Percentiles rank a stretch among this genome's conserved stretches.
These are phyloP conservation scores for Oceanites oceanicus DNA, from an alignment of 2,113 vertebrate genomes.

Conservation along the genomic window DNA sequence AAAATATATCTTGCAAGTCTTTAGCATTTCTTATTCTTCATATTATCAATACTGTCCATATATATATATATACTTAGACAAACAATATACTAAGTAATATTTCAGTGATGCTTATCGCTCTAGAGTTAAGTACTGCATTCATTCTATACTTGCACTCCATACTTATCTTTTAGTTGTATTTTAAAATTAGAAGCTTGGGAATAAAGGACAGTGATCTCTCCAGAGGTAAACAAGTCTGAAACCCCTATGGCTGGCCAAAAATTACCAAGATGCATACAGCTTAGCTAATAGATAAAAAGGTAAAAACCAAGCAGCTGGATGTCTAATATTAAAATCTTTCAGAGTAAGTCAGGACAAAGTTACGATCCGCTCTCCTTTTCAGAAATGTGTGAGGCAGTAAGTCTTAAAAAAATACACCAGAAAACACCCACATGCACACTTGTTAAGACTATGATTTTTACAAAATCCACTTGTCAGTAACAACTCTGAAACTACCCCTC, in stretches of 20 bases:
- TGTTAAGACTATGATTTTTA: neutral
- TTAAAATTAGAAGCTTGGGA: neutral
- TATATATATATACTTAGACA: neutral
- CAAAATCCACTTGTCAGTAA: neutral
- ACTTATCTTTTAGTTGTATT: neutral
- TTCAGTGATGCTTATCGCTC: neutral
- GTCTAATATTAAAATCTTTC: neutral
- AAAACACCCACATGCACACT: rapidly evolving
- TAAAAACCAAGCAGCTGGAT: neutral
- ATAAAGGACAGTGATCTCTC: neutral
- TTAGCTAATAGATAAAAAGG: neutral
- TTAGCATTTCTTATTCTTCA: neutral
- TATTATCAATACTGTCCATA: neutral
- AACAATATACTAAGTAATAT: neutral
- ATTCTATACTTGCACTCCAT: neutral
- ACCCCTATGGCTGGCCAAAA: neutral
- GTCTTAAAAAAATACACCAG: neutral
- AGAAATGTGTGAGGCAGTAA: neutral
- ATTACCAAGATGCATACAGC: neutral
- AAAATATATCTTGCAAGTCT: neutral
- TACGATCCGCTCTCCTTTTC: neutral
- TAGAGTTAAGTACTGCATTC: neutral
- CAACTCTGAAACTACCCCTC: neutral
- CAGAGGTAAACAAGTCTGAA: neutral
- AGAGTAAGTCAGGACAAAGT: neutral